Conservation (phyloP, 1,140 invertebrate species). For the Neelides sp. region DNA sequence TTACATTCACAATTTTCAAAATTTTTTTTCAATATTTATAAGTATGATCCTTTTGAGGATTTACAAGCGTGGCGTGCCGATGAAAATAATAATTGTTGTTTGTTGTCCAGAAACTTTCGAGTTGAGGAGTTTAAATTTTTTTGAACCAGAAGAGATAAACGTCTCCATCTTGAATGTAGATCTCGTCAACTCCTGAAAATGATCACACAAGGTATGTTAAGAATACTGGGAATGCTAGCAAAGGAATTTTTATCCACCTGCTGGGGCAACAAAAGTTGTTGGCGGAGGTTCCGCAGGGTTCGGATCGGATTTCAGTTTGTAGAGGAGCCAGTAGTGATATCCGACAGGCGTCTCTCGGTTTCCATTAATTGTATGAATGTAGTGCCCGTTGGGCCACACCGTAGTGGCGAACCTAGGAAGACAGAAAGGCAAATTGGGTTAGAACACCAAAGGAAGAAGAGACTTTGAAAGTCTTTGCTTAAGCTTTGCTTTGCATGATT, state of each 20-base stretch:
- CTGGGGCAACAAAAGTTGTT: constrained; percentile 68
- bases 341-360: constrained; percentile 73
- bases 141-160: constrained; percentile 83
- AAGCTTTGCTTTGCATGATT: too few relatives aligned
- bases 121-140: constrained; percentile 73
- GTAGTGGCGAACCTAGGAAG: constrained; percentile 56
- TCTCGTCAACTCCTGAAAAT: constrained; percentile 62
- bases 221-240: not conserved
- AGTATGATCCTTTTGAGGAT: not conserved
- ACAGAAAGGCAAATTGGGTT: constrained; percentile 5
- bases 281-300: constrained; percentile 62
- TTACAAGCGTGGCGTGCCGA: too few relatives aligned
- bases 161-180: constrained; percentile 66
- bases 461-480: too few relatives aligned
- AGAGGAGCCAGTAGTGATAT: constrained; percentile 76
- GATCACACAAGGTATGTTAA: not conserved
- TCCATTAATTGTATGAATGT: constrained; percentile 73
- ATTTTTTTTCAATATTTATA: too few relatives aligned
- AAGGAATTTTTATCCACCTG: constrained; percentile 46
- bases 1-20: too few relatives aligned
- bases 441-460: too few relatives aligned
- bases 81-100: too few relatives aligned
- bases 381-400: constrained; percentile 79
- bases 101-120: too few relatives aligned
- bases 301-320: constrained; percentile 58